Base-by-base conservation (phyloP, 2,113 vertebrate genomes). In the Oreochromis niloticus region DNA sequence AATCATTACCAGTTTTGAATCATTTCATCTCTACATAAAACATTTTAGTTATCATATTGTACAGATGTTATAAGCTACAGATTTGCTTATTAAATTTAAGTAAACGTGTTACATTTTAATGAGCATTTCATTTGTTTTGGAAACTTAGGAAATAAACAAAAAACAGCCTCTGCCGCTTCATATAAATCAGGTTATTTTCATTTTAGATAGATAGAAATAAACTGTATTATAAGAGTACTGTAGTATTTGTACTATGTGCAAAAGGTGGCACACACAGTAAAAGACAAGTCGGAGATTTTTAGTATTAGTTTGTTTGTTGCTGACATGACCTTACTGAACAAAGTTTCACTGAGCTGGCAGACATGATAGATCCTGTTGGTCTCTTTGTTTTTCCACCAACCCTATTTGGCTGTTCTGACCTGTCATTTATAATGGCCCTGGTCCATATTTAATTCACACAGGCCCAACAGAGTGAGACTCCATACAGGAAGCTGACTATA, bases 381-480 rank as follows among this genome's bases (percentile, higher is more conserved):
- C 52, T 71, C 83, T 92, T 91, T 93, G 92, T 93, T 93, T 93
- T 90, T 89, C 85, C 87, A 90, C 85, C 91, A 89, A 92, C 81
- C 84, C 66, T 80, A 83, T 92, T 92, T 94, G 85, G 90, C 87
- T 79, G 87, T 90, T 87, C 86, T 87, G 89, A 91, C 87, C 87
- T 87, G 89, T 93, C 93, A 91, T 94, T 92, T 92, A 91, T 92
- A 86, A 91, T 89, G 88, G 87, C 91, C 55, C 59, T 14, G 6
- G 30, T 88, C 91, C 87, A 87, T 93, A 87, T 91, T 92, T 91
- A 94, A 93, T 92, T 92, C 89, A 88, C 91, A 81, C 89, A 80
- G 82, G 83, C 55, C 68, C 75, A 3, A 32, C 82, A 61, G 81
- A 87, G 80, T 19, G 16, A 75, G 83, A 36, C 90, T 89, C 73